Evolutionary conservation across 2,113 vertebrate species (phyloP).

Genomic region (Andinoacara biseriatus): DNA sequence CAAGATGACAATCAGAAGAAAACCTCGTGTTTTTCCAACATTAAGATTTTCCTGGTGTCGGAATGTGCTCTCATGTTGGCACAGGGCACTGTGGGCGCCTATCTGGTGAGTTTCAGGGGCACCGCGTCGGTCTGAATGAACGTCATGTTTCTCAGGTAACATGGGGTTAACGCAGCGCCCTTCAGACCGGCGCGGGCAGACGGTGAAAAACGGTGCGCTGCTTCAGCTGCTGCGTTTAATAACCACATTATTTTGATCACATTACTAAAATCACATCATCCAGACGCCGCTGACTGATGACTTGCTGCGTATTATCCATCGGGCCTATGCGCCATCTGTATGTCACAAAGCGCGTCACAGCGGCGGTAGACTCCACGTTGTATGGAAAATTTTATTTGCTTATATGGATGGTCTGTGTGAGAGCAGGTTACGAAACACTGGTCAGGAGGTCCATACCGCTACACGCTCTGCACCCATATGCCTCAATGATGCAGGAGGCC

Average conservation of each 20-base stretch:
- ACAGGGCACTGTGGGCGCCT: constrained; percentile 93
- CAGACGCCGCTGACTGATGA: constrained; percentile 52
- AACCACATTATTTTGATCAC: constrained; percentile 41
- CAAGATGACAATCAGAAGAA: constrained; percentile 87
- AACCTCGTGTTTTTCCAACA: constrained; percentile 91
- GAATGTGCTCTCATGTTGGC: constrained; percentile 95
- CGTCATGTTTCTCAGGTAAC: constrained; percentile 19
- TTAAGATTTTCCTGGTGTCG: constrained; percentile 92
- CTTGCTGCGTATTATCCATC: constrained; percentile 63
- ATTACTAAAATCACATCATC: constrained; percentile 41
- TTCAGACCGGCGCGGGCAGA: constrained; percentile 44
- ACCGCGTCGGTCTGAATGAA: background rate
- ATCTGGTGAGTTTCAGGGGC: constrained; percentile 88
- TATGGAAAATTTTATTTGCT: constrained; percentile 28
- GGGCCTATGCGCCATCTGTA: constrained; percentile 68
- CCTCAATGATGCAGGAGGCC: constrained; percentile 41
- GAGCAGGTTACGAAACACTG: constrained; percentile 59
- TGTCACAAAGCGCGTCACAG: constrained; percentile 57
- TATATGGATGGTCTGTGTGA: constrained; percentile 8
- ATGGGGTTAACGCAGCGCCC: constrained; percentile 50
- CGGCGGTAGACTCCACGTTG: constrained; percentile 49
- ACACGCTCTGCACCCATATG: background rate
- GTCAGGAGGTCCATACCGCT: constrained; percentile 25
- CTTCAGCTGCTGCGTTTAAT: constrained; percentile 42
- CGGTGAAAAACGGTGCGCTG: constrained; percentile 31